Percentiles rank a stretch among this genome's conserved stretches.
Evolutionary conservation across 2,113 vertebrate species (phyloP).

Genomic region (Chiloscyllium plagiosum): DNA sequence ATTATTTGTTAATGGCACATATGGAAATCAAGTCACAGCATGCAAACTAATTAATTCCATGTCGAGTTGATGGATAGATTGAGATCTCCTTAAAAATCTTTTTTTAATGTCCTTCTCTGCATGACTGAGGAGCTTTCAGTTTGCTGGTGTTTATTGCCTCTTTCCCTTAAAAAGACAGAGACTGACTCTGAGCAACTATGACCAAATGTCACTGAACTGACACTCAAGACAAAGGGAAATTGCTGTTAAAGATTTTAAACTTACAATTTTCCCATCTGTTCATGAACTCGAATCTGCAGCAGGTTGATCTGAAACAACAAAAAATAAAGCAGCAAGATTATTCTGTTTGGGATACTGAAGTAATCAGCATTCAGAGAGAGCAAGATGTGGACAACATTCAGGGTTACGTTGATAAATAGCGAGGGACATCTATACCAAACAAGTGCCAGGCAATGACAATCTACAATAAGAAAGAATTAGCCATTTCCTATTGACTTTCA

Average conservation of each 20-base stretch:
- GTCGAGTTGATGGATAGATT: neutral
- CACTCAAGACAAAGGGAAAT: neutral
- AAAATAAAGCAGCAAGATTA: neutral
- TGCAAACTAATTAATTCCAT: neutral
- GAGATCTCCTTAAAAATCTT: neutral
- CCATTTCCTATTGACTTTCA: too few relatives aligned
- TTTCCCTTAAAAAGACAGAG: neutral
- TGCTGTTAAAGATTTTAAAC: neutral
- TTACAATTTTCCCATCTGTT: conserved; percentile 31
- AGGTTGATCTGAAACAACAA: neutral
- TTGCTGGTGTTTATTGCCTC: neutral
- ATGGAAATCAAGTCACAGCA: neutral
- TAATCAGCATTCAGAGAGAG: too few relatives aligned
- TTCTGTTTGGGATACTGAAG: too few relatives aligned
- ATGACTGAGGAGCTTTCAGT: neutral
- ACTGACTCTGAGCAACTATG: neutral
- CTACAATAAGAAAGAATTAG: too few relatives aligned
- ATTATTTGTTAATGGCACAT: neutral
- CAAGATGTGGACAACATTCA: too few relatives aligned
- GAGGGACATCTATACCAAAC: too few relatives aligned
- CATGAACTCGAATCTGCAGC: conserved; percentile 19
- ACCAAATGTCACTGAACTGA: neutral
- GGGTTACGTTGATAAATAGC: too few relatives aligned
- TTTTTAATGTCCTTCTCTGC: neutral
- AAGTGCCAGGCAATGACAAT: too few relatives aligned